Evolutionary conservation across 2,888 invertebrate genomes (phyloP).

Genomic region (Melieria picta): DNA sequence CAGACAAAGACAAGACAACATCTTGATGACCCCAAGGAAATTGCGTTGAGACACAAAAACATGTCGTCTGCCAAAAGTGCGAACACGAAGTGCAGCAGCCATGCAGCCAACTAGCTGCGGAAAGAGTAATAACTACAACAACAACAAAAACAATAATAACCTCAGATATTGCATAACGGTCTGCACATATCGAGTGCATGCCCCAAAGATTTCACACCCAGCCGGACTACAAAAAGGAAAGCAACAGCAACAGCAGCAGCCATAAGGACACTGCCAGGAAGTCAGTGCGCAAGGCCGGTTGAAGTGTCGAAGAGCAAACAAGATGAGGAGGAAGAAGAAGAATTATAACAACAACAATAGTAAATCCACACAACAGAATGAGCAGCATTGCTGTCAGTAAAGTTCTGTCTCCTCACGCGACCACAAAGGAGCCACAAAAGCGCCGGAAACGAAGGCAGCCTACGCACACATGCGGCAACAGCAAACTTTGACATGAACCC

Average conservation of each 20-base stretch:
- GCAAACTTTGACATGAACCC: too few species aligned
- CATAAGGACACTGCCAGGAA: background rate
- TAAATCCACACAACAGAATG: too few species aligned
- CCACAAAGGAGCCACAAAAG: too few species aligned
- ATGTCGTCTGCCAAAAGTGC: slow-evolving; percentile 9
- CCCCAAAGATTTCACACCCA: slow-evolving; percentile 2
- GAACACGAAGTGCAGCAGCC: background rate
- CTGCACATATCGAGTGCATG: background rate
- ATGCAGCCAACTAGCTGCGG: background rate
- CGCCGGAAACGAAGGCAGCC: too few species aligned
- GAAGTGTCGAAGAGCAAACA: too few species aligned
- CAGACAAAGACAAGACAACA: too few species aligned
- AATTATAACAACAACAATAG: too few species aligned
- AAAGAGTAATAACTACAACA: background rate
- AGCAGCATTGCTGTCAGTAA: too few species aligned
- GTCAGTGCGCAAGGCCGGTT: too few species aligned
- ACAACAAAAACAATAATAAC: background rate
- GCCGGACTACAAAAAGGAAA: background rate
- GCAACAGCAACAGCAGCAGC: background rate
- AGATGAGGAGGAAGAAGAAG: too few species aligned
- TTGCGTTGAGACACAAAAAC: slow-evolving; percentile 5
- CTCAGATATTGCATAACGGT: background rate
- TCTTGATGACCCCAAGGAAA: slow-evolving; percentile 19
- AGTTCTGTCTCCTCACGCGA: too few species aligned
- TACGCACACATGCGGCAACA: too few species aligned